Evolutionary conservation across 2,888 invertebrate genomes (phyloP).

Genomic region (Cephus pygmeus): DNA sequence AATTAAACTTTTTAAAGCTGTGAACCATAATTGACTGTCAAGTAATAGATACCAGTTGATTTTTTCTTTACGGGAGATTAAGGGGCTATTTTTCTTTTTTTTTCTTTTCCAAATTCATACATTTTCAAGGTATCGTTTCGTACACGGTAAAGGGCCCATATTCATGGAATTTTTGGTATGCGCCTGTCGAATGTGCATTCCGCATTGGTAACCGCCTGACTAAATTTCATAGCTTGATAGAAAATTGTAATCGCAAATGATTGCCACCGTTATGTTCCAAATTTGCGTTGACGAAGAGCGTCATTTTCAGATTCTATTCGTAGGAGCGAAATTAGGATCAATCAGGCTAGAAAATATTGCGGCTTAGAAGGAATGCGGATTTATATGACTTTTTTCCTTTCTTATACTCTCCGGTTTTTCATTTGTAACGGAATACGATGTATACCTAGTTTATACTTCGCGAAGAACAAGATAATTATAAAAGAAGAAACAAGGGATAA

Average conservation of each 20-base stretch:
- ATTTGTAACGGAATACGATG: constrained; percentile 29
- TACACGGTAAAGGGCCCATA: neutral
- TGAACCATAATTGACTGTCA: neutral
- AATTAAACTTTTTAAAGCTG: neutral
- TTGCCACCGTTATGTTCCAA: neutral
- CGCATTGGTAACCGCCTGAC: neutral
- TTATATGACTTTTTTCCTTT: neutral
- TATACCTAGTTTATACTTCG: constrained; percentile 24
- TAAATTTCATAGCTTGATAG: neutral
- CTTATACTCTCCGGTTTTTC: constrained; percentile 9
- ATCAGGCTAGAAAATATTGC: neutral
- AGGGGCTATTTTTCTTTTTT: neutral
- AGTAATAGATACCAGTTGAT: neutral
- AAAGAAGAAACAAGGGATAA: neutral
- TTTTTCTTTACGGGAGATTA: neutral
- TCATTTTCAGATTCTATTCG: neutral
- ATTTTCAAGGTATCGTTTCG: neutral
- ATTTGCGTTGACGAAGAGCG: neutral
- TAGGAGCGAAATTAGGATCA: neutral
- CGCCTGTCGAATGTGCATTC: neutral
- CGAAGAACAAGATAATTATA: neutral
- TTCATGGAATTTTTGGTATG: neutral
- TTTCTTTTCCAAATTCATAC: neutral
- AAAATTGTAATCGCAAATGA: neutral
- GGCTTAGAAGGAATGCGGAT: neutral